Percentiles rank a stretch among this genome's conserved stretches.
These are phyloP conservation scores for Paradoxurus hermaphroditus DNA, from an alignment of 2,113 vertebrate genomes.

Conservation along the genomic window DNA sequence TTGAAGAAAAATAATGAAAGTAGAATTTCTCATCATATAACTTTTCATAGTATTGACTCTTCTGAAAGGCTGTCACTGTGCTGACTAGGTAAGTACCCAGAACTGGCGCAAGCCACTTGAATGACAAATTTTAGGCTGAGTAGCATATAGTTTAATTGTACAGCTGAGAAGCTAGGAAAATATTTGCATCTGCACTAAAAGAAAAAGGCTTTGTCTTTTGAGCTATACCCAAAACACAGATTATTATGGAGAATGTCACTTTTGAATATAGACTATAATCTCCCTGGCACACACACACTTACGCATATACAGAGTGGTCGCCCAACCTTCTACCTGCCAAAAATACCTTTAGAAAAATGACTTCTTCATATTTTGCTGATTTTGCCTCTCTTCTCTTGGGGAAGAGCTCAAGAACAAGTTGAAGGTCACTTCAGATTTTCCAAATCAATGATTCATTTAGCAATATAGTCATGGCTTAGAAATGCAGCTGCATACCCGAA, in stretches of 20 bases:
- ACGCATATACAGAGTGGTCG: background rate
- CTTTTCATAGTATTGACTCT: background rate
- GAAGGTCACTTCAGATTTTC: conserved; percentile 74
- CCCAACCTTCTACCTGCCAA: background rate
- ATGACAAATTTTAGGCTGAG: background rate
- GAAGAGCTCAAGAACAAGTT: conserved; percentile 64
- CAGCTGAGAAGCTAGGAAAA: background rate
- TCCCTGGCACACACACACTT: background rate
- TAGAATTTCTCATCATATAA: background rate
- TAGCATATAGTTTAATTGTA: background rate
- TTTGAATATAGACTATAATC: background rate
- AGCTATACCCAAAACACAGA: background rate
- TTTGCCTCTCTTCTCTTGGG: conserved; percentile 66
- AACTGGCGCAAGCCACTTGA: background rate
- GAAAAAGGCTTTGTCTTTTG: background rate
- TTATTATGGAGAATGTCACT: background rate
- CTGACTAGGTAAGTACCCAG: background rate
- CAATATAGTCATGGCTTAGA: conserved; percentile 69
- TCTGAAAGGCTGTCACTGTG: background rate
- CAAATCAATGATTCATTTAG: conserved; percentile 77
- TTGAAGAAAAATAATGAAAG: background rate
- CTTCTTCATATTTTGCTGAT: conserved; percentile 48
- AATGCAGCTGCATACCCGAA: conserved; percentile 36
- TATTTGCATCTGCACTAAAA: background rate
- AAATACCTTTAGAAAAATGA: conserved; percentile 1